Base-by-base conservation (phyloP, 2,797 vertebrate species). In the Hylomyscus alleni region DNA sequence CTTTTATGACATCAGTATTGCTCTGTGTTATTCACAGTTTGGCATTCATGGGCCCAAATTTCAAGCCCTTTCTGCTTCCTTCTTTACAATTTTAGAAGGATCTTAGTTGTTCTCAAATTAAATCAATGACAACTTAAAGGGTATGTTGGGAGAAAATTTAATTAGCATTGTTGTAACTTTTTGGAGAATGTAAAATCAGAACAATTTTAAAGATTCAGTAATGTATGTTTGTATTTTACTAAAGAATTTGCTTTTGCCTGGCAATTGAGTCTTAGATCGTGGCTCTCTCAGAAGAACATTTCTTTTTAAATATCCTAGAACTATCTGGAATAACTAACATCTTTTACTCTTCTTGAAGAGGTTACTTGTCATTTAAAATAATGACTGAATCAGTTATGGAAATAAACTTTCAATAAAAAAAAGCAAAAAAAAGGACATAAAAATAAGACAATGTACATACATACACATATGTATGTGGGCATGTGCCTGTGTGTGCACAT, bases 201-300 rank as follows among this genome's bases (percentile, higher is more conserved):
- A 89, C 6, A 47, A 60, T 29, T 82, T 93, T 62, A 34, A 81
- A 47, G 54, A 56, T 50, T 4, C 29, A 31, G 65, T 29, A 15
- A 52, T 80, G 19, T 52, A 10, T 54, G 60, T 6, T 34, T 6
- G 1, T 34, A 5, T 72, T 78, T 88, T 91, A 73, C 29, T 87
- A 80, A 93, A 91, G 34, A 94, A 88, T 89, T 80, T 60, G 78
- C 81, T 94, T 93, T 91, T 12, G 20, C 54, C 80, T 75, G 62
- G 34, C 2, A 31, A 54, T 11, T 62, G 44, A 58, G 11, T 76
- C 52, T 90, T 40, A 22, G n/a, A 75, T 52, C 13, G 34, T 47
- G 26, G 62, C 26, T 31, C 9, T 86, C 34, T 62, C 26, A 47
- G 82, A 11, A 75, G 62, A 29, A 19, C 1, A 1, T 88, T 54